Evolutionary conservation across 2,113 vertebrate species (phyloP).

Genomic region (Colistium nudipinnis): DNA sequence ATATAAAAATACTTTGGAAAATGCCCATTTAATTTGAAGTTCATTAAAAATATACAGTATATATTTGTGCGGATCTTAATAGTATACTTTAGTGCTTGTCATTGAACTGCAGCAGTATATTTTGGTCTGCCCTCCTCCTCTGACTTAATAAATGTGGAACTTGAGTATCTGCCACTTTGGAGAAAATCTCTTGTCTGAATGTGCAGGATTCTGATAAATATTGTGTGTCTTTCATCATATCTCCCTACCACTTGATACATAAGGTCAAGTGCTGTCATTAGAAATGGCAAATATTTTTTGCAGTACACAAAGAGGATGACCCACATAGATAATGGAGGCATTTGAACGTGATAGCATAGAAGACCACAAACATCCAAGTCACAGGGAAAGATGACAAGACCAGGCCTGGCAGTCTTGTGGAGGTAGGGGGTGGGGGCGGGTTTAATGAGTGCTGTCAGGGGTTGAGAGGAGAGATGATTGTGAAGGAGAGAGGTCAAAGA

Average conservation of each 20-base stretch:
- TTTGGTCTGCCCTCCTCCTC: background rate
- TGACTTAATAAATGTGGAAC: constrained; percentile 2
- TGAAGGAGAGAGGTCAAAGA: constrained; percentile 26
- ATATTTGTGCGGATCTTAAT: background rate
- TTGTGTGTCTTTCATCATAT: background rate
- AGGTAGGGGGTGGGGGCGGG: background rate
- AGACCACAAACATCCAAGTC: background rate
- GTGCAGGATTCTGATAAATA: constrained; percentile 11
- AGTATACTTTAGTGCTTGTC: background rate
- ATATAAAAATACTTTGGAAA: too few species aligned
- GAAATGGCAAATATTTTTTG: background rate
- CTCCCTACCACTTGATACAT: background rate
- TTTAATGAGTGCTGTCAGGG: background rate
- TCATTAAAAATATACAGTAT: too few species aligned
- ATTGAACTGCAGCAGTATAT: background rate
- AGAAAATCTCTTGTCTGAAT: background rate
- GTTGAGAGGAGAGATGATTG: background rate
- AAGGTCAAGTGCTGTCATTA: constrained; percentile 1
- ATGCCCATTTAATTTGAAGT: too few species aligned
- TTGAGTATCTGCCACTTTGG: constrained; percentile 1
- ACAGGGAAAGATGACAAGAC: background rate
- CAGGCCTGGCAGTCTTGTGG: background rate
- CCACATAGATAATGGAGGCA: constrained; percentile 22
- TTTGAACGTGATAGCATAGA: background rate
- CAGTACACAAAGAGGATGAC: constrained; percentile 1